Percentiles rank a stretch among this genome's conserved stretches.
phyloP scores from a whole-genome alignment of 2,888 invertebrate genomes.

The Lasioglossum zephyrum region DNA sequence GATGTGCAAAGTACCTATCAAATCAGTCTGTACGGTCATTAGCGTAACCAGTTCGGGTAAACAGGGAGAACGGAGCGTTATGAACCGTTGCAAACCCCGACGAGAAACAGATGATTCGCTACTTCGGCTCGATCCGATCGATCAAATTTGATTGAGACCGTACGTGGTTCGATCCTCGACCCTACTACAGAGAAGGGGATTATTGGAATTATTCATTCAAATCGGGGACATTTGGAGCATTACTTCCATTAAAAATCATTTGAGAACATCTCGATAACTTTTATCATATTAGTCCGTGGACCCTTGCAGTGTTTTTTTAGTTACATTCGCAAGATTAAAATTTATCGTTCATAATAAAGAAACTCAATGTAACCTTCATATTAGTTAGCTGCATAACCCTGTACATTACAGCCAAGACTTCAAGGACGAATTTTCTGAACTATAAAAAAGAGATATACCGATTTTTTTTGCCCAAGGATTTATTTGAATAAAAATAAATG shows the following conservation, averaged over 20 bases:
- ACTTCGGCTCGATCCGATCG: constrained; percentile 17
- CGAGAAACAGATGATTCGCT: constrained; percentile 26
- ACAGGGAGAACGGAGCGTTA: constrained; percentile 12
- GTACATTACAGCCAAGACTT: neutral
- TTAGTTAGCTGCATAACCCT: too few species aligned
- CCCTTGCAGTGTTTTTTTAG: neutral
- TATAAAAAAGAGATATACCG: too few species aligned
- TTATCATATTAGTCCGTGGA: neutral
- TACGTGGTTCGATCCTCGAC: neutral
- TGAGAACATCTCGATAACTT: neutral
- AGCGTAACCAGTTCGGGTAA: constrained; percentile 25
- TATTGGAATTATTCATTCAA: neutral
- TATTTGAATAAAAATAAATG: too few species aligned
- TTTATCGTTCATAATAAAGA: neutral
- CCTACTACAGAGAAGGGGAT: neutral
- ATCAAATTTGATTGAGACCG: constrained; percentile 22
- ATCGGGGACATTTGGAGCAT: neutral
- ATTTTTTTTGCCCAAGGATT: too few species aligned
- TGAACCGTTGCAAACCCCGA: constrained; percentile 18
- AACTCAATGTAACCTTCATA: neutral
- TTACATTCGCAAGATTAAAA: neutral
- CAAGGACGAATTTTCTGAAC: neutral
- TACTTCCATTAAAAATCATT: neutral
- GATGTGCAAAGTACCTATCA: constrained; percentile 33
- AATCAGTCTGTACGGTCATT: constrained; percentile 35